Percentiles rank a stretch among this genome's conserved stretches.
phyloP scores from a whole-genome alignment of 2,797 vertebrate genomes.

The Eurystomus glaucurus region DNA sequence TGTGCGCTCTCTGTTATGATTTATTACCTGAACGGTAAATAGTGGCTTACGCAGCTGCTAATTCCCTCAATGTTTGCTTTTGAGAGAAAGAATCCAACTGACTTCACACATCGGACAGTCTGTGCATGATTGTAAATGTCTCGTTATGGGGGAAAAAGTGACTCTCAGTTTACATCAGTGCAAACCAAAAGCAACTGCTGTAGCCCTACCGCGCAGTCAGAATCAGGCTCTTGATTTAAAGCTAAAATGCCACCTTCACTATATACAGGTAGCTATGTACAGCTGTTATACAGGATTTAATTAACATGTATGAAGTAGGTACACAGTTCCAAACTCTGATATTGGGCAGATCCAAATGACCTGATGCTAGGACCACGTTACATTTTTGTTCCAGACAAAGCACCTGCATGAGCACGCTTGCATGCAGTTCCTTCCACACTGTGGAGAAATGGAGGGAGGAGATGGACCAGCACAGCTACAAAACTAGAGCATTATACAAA shows the following conservation, averaged over 20 bases:
- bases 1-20: not conserved
- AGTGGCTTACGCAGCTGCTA: conserved; percentile 6
- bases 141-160: fast-evolving
- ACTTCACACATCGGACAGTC: not conserved
- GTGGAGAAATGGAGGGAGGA: not conserved
- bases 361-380: not conserved
- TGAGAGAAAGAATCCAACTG: conserved; percentile 14
- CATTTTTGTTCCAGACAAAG: not conserved
- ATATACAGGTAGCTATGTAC: fast-evolving
- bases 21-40: not conserved
- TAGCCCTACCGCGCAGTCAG: not conserved
- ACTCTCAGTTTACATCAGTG: not conserved
- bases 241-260: not conserved
- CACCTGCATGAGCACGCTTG: not conserved
- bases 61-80: not conserved
- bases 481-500: not conserved
- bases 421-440: not conserved
- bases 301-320: not conserved
- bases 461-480: not conserved
- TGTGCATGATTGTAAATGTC: fast-evolving
- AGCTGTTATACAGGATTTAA: not conserved
- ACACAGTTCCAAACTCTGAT: not conserved
- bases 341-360: not conserved
- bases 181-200: not conserved
- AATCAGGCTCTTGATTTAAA: not conserved